These are phyloP conservation scores for Marronus borbonicus DNA, from an alignment of 2,888 invertebrate species.

Conservation along the genomic window DNA sequence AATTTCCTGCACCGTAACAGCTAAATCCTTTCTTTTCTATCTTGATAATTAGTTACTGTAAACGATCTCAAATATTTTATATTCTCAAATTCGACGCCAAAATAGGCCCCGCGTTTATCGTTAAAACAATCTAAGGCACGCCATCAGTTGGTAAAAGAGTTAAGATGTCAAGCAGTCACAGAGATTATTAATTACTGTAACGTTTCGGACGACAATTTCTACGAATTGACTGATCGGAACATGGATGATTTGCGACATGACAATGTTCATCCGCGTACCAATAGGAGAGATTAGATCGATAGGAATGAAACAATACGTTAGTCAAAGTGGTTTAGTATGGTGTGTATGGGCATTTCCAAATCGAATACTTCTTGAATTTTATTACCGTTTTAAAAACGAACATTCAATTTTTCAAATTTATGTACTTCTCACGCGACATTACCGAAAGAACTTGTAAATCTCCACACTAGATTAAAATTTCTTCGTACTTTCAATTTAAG, in stretches of 20 bases:
- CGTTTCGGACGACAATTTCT: conserved; percentile 62
- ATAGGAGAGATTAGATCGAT: conserved; percentile 48
- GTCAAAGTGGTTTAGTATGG: conserved; percentile 6
- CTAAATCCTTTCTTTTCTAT: background rate
- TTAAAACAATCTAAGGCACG: conserved; percentile 34
- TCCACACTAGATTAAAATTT: too few species aligned
- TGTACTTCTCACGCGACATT: too few species aligned
- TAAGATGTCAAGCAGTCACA: conserved; percentile 59
- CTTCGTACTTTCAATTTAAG: too few species aligned
- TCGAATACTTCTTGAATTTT: background rate
- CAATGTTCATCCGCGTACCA: conserved; percentile 53
- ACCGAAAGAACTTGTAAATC: too few species aligned
- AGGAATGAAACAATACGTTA: conserved; percentile 38
- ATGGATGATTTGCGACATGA: conserved; percentile 55
- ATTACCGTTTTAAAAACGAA: background rate
- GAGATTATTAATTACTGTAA: conserved; percentile 61
- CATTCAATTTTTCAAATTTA: background rate
- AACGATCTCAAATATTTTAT: conserved; percentile 10
- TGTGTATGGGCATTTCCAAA: background rate
- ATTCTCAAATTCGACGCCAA: conserved; percentile 26
- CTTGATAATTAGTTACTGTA: conserved; percentile 21
- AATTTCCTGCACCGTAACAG: background rate
- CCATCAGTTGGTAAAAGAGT: conserved; percentile 50
- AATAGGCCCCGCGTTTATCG: conserved; percentile 32
- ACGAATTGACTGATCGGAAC: conserved; percentile 58